Base-by-base conservation (phyloP, 2,888 invertebrate genomes). In the Ornithoptera alexandrae region DNA sequence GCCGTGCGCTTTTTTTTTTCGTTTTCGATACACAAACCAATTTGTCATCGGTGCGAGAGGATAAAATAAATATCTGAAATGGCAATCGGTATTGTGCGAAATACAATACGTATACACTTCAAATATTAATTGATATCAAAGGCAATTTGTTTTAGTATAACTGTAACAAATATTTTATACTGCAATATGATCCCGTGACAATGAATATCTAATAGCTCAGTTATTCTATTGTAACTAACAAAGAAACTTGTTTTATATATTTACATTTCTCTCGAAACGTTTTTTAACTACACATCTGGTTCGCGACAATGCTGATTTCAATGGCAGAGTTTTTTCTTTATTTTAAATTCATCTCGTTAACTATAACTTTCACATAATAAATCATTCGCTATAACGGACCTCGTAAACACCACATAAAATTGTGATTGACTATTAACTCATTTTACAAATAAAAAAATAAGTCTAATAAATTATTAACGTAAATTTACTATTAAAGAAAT, bases 101-200 rank as follows among this genome's bases (percentile, higher is more conserved):
- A 15, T 6, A 22, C 57, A 58, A 22, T 58, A 58, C 57, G 22
- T 15, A 10, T 58, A 4, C 57, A 12, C 20, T 58, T 58, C 22
- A 58, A 67, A 36, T 42, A 67, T 67, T 67, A 24, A 67, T 67
- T 50, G 61, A 36, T 61, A 36, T n/a, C 30, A 36, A 22, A 20
- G 42, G 18, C 20, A 42, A 42, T 42, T 20, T 62, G 20, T 60
- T 62, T 62, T 62, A 42, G 62, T 30, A 64, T 64, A 30, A 64
- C 22, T 39, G n/a, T 18, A n/a, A 20, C 17, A 39, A 36, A 53
- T 36, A 56, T 64, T 30, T 56, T 15, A 20, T 42, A 42, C 12
- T 58, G 57, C 22, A 5, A 22, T 12, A 22, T 58, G n/a, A 22
- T 8, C 22, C 10, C 15, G 22, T 22, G 24, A n/a, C 57, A 22